Percentiles rank a stretch among this genome's conserved stretches.
Evolutionary conservation across 1,140 invertebrate genomes (phyloP).

Genomic region (Goniozus legneri): DNA sequence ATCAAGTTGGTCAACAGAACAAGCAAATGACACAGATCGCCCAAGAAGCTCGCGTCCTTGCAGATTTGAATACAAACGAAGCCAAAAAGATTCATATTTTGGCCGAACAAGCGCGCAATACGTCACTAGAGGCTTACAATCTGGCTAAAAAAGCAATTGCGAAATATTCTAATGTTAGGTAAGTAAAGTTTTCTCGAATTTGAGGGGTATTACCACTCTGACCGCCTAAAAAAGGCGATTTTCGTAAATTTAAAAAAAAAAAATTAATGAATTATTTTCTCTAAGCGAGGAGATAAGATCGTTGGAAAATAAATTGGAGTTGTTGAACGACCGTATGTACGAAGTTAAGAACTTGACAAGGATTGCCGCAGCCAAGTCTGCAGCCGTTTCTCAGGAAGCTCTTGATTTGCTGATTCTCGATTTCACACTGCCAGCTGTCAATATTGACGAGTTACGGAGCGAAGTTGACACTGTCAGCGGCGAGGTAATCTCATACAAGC

Average conservation of each 20-base stretch:
- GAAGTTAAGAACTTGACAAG: constrained; percentile 67
- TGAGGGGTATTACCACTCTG: too few species aligned
- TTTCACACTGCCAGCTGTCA: constrained; percentile 69
- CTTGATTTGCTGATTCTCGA: constrained; percentile 73
- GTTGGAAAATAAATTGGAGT: constrained; percentile 64
- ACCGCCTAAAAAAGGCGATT: too few species aligned
- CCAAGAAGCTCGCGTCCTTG: constrained; percentile 74
- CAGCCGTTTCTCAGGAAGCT: constrained; percentile 74
- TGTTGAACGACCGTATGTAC: constrained; percentile 40
- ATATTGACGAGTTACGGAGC: constrained; percentile 66
- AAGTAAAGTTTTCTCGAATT: constrained; percentile 15
- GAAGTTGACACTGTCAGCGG: constrained; percentile 62
- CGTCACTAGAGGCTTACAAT: constrained; percentile 75
- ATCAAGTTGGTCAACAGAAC: constrained; percentile 86
- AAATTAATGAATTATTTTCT: constrained; percentile 17
- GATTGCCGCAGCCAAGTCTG: constrained; percentile 69
- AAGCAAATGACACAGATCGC: constrained; percentile 88
- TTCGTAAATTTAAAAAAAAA: constrained; percentile 11
- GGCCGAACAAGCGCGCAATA: constrained; percentile 78
- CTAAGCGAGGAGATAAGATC: constrained; percentile 63
- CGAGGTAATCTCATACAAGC: constrained; percentile 59
- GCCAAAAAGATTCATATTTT: constrained; percentile 73
- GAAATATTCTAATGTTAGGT: constrained; percentile 76
- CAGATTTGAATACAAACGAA: constrained; percentile 72
- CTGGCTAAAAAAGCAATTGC: constrained; percentile 77